Percentiles rank a stretch among this genome's conserved stretches.
phyloP scores from a whole-genome alignment of 2,113 vertebrate genomes.

The Lophius piscatorius region DNA sequence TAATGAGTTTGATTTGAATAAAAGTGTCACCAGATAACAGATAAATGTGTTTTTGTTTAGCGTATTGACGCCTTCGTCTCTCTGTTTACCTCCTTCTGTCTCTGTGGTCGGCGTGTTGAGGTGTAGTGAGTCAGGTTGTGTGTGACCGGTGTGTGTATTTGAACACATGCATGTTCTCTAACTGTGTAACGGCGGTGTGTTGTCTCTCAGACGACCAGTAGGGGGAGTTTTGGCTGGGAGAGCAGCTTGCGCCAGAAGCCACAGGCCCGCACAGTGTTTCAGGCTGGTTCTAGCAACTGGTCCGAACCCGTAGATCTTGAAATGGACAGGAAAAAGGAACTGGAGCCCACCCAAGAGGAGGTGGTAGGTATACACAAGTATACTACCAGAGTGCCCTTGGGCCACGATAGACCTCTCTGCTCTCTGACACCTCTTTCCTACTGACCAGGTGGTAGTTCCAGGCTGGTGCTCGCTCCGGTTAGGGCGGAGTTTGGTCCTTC shows the following conservation, averaged over 20 bases:
- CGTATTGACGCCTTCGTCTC: too few species aligned
- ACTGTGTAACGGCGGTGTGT: conserved; percentile 61
- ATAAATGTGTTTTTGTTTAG: too few species aligned
- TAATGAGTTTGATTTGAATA: too few species aligned
- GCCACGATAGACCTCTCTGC: too few species aligned
- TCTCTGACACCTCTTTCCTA: too few species aligned
- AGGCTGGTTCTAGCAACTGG: conserved; percentile 74
- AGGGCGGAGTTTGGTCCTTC: too few species aligned
- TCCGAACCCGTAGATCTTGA: conserved; percentile 47
- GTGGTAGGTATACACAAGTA: conserved; percentile 71
- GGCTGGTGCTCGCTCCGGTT: too few species aligned
- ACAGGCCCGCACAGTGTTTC: conserved; percentile 75
- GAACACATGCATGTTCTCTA: conserved; percentile 34
- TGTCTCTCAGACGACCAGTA: conserved; percentile 69
- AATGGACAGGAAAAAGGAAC: conserved; percentile 45
- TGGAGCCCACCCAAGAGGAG: conserved; percentile 59
- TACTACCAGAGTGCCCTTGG: conserved; percentile 55
- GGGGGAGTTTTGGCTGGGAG: conserved; percentile 74
- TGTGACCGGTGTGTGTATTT: conserved; percentile 9
- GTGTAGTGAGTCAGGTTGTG: neutral
- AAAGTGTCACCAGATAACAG: too few species aligned
- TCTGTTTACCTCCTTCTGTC: too few species aligned
- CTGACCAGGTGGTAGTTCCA: too few species aligned
- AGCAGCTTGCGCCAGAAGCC: conserved; percentile 79
- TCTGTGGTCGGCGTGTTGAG: too few species aligned